These are phyloP conservation scores for Eucera pruinosa DNA, from an alignment of 2,888 invertebrate genomes.

Conservation along the genomic window DNA sequence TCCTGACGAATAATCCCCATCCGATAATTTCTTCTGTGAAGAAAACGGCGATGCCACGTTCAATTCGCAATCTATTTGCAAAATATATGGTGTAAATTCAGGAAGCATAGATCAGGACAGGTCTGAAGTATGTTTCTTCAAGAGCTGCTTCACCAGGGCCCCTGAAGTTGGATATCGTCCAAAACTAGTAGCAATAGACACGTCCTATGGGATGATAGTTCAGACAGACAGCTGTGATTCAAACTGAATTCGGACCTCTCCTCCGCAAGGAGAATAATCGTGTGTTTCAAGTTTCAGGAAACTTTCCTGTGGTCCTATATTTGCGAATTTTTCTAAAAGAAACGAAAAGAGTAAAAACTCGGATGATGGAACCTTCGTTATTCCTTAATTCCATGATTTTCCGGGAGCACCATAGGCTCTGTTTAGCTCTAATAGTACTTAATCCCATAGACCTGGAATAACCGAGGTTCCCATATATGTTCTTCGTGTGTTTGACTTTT, in stretches of 20 bases:
- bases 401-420: neutral
- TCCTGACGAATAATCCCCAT: neutral
- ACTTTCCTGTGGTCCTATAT: conserved; percentile 19
- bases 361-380: neutral
- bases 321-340: neutral
- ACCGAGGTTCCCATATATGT: neutral
- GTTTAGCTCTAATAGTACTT: conserved; percentile 19
- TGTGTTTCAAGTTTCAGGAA: conserved; percentile 1
- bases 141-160: conserved; percentile 1
- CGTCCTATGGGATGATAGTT: conserved; percentile 28
- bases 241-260: conserved; percentile 39
- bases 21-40: conserved; percentile 47
- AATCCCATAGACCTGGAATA: neutral
- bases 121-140: neutral
- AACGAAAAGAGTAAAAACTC: neutral
- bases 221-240: conserved; percentile 37
- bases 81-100: neutral
- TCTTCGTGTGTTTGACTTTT: neutral
- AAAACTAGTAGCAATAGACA: conserved; percentile 38
- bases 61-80: conserved; percentile 1
- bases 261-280: conserved; percentile 40
- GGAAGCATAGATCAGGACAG: neutral
- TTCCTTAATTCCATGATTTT: neutral
- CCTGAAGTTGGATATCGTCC: conserved; percentile 12
- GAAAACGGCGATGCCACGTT: conserved; percentile 23